A percentile compares a stretch with the other conserved stretches of the same genome.
phyloP scores from a whole-genome alignment of 2,888 invertebrate species.

The Bhutanitis thaidina region DNA sequence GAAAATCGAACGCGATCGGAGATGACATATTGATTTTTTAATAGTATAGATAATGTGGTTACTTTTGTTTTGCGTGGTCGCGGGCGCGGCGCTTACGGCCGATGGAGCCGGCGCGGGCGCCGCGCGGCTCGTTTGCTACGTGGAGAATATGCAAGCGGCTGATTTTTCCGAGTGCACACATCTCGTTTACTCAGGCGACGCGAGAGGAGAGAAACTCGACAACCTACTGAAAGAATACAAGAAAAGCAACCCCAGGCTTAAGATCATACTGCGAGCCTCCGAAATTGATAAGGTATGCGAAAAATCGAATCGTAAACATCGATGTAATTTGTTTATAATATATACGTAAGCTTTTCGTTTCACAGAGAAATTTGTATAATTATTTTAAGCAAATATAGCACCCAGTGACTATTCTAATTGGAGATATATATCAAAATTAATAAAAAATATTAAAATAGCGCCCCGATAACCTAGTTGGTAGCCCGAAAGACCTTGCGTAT shows the following conservation, averaged over 20 bases:
- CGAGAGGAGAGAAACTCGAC: slow-evolving; percentile 66
- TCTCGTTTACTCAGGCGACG: slow-evolving; percentile 68
- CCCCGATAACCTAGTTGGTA: too few species aligned
- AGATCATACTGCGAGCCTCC: slow-evolving; percentile 76
- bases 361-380: background rate
- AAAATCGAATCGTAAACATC: background rate
- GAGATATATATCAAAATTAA: too few species aligned
- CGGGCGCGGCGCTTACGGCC: slow-evolving; percentile 45
- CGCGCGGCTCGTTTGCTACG: slow-evolving; percentile 70
- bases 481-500: too few species aligned
- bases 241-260: slow-evolving; percentile 69
- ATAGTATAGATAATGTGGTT: slow-evolving; percentile 52
- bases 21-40: slow-evolving; percentile 52
- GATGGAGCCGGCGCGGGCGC: slow-evolving; percentile 67
- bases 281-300: slow-evolving; percentile 78
- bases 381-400: too few species aligned
- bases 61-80: slow-evolving; percentile 53
- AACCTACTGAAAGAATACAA: slow-evolving; percentile 67
- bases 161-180: slow-evolving; percentile 73
- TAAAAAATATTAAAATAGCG: too few species aligned
- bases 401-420: too few species aligned
- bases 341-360: too few species aligned
- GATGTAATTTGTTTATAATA: too few species aligned
- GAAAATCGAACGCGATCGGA: slow-evolving; percentile 46
- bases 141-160: slow-evolving; percentile 48